Conservation (phyloP, 1,140 invertebrate species). For the Hestina assimilis region DNA sequence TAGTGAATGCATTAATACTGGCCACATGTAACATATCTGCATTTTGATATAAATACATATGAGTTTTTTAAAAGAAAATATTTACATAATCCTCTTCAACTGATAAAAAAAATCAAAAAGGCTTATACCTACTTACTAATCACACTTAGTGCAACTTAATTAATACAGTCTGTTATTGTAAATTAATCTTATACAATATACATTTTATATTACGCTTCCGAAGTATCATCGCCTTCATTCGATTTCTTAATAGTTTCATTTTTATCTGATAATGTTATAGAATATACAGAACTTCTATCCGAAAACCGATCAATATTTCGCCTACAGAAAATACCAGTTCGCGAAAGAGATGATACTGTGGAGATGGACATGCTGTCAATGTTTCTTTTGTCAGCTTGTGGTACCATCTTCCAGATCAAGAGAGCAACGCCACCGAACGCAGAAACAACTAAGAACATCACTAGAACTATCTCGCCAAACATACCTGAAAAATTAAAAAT, state of each 20-base stretch:
- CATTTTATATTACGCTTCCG: slow-evolving; percentile 75
- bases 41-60: slow-evolving; percentile 2
- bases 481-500: slow-evolving; percentile 49
- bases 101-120: background rate
- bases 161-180: slow-evolving; percentile 6
- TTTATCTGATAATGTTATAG: slow-evolving; percentile 72
- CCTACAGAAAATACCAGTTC: slow-evolving; percentile 57
- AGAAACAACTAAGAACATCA: slow-evolving; percentile 72
- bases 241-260: slow-evolving; percentile 57
- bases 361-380: slow-evolving; percentile 60
- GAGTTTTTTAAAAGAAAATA: background rate
- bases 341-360: slow-evolving; percentile 56
- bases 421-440: slow-evolving; percentile 71
- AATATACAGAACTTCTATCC: slow-evolving; percentile 71
- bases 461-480: slow-evolving; percentile 64
- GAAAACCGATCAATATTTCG: slow-evolving; percentile 67
- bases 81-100: background rate
- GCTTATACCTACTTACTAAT: background rate
- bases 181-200: too few relatives aligned
- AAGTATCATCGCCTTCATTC: slow-evolving; percentile 66
- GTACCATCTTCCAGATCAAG: slow-evolving; percentile 74
- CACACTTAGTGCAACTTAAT: slow-evolving; percentile 10
- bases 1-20: slow-evolving; percentile 22
- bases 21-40: slow-evolving; percentile 19
- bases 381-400: slow-evolving; percentile 39